Base-by-base conservation (phyloP, 2,797 vertebrate genomes). In the Heteromormyrus szaboi region DNA sequence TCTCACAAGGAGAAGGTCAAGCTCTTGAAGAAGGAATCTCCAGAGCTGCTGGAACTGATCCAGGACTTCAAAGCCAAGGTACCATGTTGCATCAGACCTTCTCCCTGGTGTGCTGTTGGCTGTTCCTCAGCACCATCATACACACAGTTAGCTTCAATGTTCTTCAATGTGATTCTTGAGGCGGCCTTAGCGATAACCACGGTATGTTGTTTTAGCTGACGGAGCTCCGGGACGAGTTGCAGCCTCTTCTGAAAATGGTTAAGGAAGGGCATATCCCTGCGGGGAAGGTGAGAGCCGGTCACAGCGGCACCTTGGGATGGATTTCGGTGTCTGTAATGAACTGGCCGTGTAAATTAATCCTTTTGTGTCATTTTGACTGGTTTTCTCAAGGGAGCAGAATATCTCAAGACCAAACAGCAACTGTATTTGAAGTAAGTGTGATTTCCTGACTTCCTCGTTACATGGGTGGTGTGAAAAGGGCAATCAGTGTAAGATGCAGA, bases 1-100 rank as follows among this genome's bases (percentile, higher is more conserved):
- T 96, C 98, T 0, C 95, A 95, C 72, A 99, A 99, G 87, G 96
- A 99, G 91, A 97, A 98, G 92, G 94, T 99, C 92, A 99, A 98
- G 90, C 95, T 99, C 62, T 91, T 99, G 90, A 98, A 96, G 93
- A 97, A 98, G 88, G 98, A 99, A 89, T 98, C 98, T 0, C 99
- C 99, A 0, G 99, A 99, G 92, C 94, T 99, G 81, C 93, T 99
- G 90, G 98, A 99, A 89, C 96, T 99, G 51, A 96, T 99, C 37
- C 96, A 97, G 83, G 99, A 99, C 93, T 97, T 99, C 50, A 97
- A 98, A 91, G 92, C 95, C 53, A 99, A 98, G 94, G 97, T 96
- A 89, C 86, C 46, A 46, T 2, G 41, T 85, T 85, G 14, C 81
- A 85, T 48, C 41, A 51, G 46, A n/a, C 46, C 46, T 85, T 51